These are phyloP conservation scores for Zaprionus capensis DNA, from an alignment of 1,140 invertebrate genomes.

Conservation along the genomic window DNA sequence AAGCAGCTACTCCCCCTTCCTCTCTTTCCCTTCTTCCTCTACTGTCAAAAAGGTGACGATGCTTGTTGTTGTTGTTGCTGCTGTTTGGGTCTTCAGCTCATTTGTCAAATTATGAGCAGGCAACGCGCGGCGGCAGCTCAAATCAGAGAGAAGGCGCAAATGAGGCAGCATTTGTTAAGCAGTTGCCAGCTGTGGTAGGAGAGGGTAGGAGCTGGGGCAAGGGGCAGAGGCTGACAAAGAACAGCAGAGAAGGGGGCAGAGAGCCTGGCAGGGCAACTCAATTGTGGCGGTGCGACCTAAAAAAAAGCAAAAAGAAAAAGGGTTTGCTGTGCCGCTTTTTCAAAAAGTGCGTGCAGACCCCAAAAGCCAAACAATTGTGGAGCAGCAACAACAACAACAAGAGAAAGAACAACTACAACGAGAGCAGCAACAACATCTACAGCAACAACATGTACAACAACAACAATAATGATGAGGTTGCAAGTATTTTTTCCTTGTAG, in stretches of 20 bases:
- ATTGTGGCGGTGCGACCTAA: conserved; percentile 44
- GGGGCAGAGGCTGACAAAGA: background rate
- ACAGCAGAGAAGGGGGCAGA: background rate
- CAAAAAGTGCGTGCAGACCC: conserved; percentile 45
- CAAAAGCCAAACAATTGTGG: conserved; percentile 44
- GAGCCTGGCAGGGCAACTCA: conserved; percentile 40
- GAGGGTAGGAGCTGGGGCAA: background rate
- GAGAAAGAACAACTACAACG: background rate
- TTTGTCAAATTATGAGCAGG: conserved; percentile 73
- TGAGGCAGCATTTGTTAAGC: conserved; percentile 73
- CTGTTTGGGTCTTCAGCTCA: conserved; percentile 34
- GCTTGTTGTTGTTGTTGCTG: conserved; percentile 33
- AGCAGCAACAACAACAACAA: conserved; percentile 18
- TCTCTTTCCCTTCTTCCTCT: background rate
- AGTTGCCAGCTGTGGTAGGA: conserved; percentile 2
- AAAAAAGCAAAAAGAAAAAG: conserved; percentile 25
- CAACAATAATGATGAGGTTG: conserved; percentile 20
- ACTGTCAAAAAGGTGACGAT: conserved; percentile 77
- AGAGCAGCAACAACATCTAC: background rate
- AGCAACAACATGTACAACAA: conserved; percentile 5
- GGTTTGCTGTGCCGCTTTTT: conserved; percentile 16
- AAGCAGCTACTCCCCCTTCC: background rate
- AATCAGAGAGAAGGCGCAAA: conserved; percentile 75
- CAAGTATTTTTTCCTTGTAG: conserved; percentile 19
- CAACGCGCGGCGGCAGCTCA: conserved; percentile 27